Evolutionary conservation across 1,140 invertebrate species (phyloP).

Genomic region (Brachionus koreanus): DNA sequence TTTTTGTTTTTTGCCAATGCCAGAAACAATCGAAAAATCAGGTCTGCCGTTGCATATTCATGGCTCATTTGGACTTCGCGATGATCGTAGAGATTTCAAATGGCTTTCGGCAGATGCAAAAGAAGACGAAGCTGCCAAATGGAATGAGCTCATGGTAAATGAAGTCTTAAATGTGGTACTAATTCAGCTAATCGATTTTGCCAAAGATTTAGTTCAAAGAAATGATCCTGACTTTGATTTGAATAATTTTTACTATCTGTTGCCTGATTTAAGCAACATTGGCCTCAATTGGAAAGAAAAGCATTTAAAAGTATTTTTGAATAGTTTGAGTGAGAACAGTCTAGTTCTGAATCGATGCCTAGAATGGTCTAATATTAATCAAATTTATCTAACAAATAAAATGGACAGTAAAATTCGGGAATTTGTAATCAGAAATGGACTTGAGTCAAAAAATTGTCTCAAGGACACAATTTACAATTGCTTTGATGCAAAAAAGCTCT

Average conservation of each 20-base stretch:
- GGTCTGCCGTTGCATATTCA: conserved; percentile 47
- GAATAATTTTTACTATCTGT: background rate
- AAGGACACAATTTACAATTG: conserved; percentile 13
- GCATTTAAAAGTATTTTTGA: conserved; percentile 16
- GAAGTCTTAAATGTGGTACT: conserved; percentile 43
- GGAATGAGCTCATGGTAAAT: conserved; percentile 45
- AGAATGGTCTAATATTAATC: conserved; percentile 19
- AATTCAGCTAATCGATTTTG: conserved; percentile 44
- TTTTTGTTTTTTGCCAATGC: conserved; percentile 47
- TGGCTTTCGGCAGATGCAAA: conserved; percentile 47
- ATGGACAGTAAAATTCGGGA: background rate
- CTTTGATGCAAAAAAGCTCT: background rate
- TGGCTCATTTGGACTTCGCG: conserved; percentile 47
- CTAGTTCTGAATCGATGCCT: background rate
- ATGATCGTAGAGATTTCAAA: conserved; percentile 48
- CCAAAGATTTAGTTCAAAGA: conserved; percentile 22
- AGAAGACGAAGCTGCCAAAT: conserved; percentile 8
- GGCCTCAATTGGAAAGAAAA: conserved; percentile 14
- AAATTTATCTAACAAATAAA: conserved; percentile 33
- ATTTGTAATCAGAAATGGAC: background rate
- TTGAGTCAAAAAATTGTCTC: background rate
- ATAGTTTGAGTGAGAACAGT: background rate
- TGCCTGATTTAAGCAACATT: conserved; percentile 2
- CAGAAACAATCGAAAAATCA: conserved; percentile 45
- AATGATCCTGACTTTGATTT: background rate